Evolutionary conservation across 2,113 vertebrate genomes (phyloP).

Genomic region (Cyanocitta stelleri): DNA sequence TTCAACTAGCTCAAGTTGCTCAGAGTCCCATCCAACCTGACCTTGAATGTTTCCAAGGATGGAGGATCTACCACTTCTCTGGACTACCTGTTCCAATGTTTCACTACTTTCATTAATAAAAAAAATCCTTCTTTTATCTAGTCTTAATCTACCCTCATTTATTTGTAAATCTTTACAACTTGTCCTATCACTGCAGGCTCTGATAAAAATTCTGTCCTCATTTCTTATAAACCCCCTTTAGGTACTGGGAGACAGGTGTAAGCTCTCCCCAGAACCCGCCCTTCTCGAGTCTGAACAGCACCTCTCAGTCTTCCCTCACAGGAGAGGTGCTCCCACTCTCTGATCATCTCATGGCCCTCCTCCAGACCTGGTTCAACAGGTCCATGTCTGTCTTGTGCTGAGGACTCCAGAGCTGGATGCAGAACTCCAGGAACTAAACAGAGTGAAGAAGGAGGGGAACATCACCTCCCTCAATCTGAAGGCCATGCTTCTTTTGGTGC

Average conservation of each 20-base stretch:
- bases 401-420: not conserved
- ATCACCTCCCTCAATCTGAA: not conserved
- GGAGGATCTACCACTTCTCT: not conserved
- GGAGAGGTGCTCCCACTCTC: not conserved
- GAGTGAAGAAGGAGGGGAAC: not conserved
- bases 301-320: not conserved
- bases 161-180: not conserved
- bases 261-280: not conserved
- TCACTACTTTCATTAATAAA: not conserved
- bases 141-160: not conserved
- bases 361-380: not conserved
- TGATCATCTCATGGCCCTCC: not conserved
- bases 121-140: not conserved
- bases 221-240: not conserved
- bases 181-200: not conserved
- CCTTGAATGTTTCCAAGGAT: not conserved
- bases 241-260: not conserved
- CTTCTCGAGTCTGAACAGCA: not conserved
- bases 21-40: accelerated
- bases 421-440: not conserved
- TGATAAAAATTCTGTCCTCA: not conserved
- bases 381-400: not conserved
- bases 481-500: not conserved
- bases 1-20: not conserved
- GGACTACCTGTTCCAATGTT: not conserved